Evolutionary conservation across 2,888 invertebrate genomes (phyloP).

Genomic region (Megamerina dolium): DNA sequence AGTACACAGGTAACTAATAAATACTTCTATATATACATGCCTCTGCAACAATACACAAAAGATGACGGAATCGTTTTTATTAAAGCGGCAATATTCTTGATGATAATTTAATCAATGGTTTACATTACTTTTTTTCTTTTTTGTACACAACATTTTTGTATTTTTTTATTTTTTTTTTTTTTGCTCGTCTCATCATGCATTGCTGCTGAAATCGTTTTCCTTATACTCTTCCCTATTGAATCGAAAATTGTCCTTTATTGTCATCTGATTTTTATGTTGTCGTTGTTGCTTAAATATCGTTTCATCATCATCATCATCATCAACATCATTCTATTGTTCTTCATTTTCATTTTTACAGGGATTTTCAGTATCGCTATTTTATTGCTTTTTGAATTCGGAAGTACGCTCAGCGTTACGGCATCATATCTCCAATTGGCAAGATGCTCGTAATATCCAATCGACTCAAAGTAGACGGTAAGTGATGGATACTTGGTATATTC

Average conservation of each 20-base stretch:
- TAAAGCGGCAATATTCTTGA: neutral
- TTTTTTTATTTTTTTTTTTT: constrained; percentile 1
- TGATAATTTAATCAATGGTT: neutral
- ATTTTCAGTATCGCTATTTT: constrained; percentile 82
- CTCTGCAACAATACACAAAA: neutral
- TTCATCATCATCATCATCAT: no score
- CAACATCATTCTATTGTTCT: no score
- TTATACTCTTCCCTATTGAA: no score
- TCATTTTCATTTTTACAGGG: constrained; percentile 56
- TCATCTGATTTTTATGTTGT: no score
- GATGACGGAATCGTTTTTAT: neutral
- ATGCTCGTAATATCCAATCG: constrained; percentile 44
- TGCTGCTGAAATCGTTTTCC: no score
- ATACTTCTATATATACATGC: neutral
- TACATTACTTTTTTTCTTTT: constrained; percentile 3
- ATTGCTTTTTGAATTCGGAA: constrained; percentile 90
- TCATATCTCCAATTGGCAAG: constrained; percentile 53
- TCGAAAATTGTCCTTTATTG: no score
- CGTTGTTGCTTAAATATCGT: no score
- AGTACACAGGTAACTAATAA: constrained; percentile 74
- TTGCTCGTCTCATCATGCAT: no score
- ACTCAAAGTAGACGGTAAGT: constrained; percentile 44
- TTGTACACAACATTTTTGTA: neutral
- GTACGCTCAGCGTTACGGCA: constrained; percentile 79
- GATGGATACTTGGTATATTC: constrained; percentile 5